Evolutionary conservation across 2,888 invertebrate species (phyloP).

Genomic region (Oeneis ivallda): DNA sequence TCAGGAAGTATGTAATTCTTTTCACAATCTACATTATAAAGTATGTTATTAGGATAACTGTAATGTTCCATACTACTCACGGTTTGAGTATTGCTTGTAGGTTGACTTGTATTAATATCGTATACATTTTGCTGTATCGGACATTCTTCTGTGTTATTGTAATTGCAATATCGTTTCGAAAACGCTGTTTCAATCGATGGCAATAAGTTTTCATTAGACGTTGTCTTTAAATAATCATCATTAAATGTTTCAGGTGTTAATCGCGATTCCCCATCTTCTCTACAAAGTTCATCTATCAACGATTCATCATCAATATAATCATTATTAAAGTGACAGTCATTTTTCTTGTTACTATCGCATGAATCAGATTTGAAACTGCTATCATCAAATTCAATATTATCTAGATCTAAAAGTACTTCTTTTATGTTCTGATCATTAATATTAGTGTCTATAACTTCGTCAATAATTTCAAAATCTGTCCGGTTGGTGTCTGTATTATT

Average conservation of each 20-base stretch:
- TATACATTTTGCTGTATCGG: conserved; percentile 41
- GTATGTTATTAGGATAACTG: conserved; percentile 74
- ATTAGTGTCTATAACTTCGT: conserved; percentile 67
- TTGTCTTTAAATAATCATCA: conserved; percentile 60
- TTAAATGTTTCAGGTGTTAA: conserved; percentile 65
- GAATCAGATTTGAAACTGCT: conserved; percentile 55
- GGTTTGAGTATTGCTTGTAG: conserved; percentile 44
- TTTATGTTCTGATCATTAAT: conserved; percentile 73
- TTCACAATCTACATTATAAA: conserved; percentile 65
- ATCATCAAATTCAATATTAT: conserved; percentile 70
- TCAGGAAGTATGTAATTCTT: conserved; percentile 68
- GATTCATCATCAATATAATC: conserved; percentile 77
- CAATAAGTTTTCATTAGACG: conserved; percentile 58
- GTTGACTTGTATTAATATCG: conserved; percentile 42
- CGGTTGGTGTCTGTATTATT: conserved; percentile 45
- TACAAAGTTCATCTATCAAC: conserved; percentile 72
- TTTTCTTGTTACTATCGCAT: conserved; percentile 46
- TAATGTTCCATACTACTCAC: conserved; percentile 71
- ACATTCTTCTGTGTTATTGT: conserved; percentile 51
- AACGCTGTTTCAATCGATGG: conserved; percentile 75
- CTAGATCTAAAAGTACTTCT: conserved; percentile 72
- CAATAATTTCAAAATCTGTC: conserved; percentile 65
- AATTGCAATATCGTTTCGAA: conserved; percentile 67
- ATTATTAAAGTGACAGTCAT: conserved; percentile 54
- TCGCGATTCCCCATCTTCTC: conserved; percentile 69